Evolutionary conservation across 35 echinoderm and acorn worm genomes (phyloP).

Genomic region (Holothuria glaberrima): DNA sequence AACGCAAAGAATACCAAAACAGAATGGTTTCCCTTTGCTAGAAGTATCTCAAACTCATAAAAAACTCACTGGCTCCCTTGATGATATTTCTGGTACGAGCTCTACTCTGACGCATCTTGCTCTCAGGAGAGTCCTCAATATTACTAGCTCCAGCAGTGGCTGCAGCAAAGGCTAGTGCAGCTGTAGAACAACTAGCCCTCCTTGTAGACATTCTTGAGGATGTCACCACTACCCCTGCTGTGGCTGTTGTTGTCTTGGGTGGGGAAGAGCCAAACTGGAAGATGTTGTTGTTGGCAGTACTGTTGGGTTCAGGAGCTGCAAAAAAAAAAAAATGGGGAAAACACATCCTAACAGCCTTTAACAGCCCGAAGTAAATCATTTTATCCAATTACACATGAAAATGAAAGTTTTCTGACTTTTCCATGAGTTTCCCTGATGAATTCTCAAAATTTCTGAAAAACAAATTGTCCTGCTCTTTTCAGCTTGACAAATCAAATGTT

Average conservation of each 20-base stretch:
- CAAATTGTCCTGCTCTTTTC: no score
- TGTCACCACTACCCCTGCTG: slow-evolving; percentile 97
- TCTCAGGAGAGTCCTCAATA: slow-evolving; percentile 58
- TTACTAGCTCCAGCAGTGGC: slow-evolving; percentile 88
- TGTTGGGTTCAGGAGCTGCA: slow-evolving; percentile 22
- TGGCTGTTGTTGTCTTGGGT: slow-evolving; percentile 76
- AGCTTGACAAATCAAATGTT: no score
- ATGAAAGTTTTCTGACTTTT: no score
- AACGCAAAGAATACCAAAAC: neutral
- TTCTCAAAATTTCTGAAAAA: no score
- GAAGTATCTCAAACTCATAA: neutral
- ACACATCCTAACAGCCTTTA: neutral
- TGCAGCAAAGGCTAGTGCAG: slow-evolving; percentile 83
- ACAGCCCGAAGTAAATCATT: no score
- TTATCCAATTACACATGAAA: no score
- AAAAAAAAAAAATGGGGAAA: neutral
- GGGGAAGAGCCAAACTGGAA: slow-evolving; percentile 78
- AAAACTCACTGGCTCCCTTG: slow-evolving; percentile 69
- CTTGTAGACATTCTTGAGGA: slow-evolving; percentile 94
- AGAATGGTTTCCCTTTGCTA: neutral
- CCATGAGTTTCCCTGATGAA: no score
- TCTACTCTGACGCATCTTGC: slow-evolving; percentile 59
- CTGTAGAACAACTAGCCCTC: slow-evolving; percentile 86
- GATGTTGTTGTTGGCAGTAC: slow-evolving; percentile 43
- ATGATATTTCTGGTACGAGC: slow-evolving; percentile 53